Base-by-base conservation (phyloP, 2,888 invertebrate species). In the Rugalucina vietnamica region DNA sequence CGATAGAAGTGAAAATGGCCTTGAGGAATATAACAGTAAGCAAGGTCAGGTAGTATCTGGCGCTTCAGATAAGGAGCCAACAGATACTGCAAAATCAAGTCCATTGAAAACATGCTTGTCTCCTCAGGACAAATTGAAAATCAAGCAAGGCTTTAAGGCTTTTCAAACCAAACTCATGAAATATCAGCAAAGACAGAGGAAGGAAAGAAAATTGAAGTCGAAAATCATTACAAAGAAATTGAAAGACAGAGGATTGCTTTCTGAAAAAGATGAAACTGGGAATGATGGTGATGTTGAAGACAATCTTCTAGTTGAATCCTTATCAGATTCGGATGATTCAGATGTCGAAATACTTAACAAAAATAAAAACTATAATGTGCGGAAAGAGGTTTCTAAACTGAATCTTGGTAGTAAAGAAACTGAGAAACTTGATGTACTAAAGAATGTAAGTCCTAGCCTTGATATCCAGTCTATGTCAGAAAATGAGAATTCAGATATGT, bases 231-330 rank as follows among this genome's bases (percentile, higher is more conserved):
- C 21, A 65, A 3, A 65, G 34, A 34, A 34, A 1, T 32, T 65
- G n/a, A 54, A 8, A 21, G 12, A 54, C 4, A 65, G 24, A 65
- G 29, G 3, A 32, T 18, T 3, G 3, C 5, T 65, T 32, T 65
- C 24, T 18, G 24, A 60, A 8, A n/a, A 24, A 37, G 85, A 76
- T 57, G 83, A 82, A 69, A 79, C 86, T 60, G 81, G 84, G 54
- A 74, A 54, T 36, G 86, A 86, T 70, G 86, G 81, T 3, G 86
- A 86, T 76, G 73, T 86, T 12, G 86, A 86, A 50, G 86, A 86
- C 54, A 86, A 83, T 54, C n/a, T 21, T 24, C 18, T 37, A 32
- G 37, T 21, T 36, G 69, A 18, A 3, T 57, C 60, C 34, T 54
- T 24, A 54, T 34, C 65, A 34, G 65, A 65, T 18, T 2, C 32